These are phyloP conservation scores for Phylloscopus trochiloides DNA, from an alignment of 2,113 vertebrate genomes.

Conservation along the genomic window DNA sequence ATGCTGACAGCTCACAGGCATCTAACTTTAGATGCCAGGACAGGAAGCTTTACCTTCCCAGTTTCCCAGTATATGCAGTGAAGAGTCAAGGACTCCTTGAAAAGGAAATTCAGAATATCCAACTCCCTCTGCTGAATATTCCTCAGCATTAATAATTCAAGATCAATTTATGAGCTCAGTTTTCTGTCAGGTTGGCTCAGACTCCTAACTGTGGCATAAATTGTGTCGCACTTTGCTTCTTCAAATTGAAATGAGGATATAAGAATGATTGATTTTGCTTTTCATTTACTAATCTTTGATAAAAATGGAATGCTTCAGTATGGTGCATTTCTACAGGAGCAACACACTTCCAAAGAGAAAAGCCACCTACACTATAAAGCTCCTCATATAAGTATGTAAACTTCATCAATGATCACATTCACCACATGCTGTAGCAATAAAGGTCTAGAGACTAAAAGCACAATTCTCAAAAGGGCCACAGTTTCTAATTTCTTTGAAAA, in stretches of 20 bases:
- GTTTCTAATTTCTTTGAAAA: slow-evolving; percentile 56
- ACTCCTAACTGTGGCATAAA: not conserved
- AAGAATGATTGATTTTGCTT: not conserved
- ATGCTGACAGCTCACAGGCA: not conserved
- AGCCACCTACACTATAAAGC: not conserved
- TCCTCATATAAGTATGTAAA: not conserved
- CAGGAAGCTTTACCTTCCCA: not conserved
- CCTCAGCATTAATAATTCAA: slow-evolving; percentile 7
- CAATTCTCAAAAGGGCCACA: slow-evolving; percentile 39
- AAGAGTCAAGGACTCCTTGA: not conserved
- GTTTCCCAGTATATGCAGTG: not conserved
- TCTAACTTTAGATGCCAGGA: not conserved
- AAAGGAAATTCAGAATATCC: not conserved
- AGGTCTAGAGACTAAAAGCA: slow-evolving; percentile 42
- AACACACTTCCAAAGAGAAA: not conserved
- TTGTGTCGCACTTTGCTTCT: not conserved
- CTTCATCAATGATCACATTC: slow-evolving; percentile 1
- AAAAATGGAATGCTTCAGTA: not conserved
- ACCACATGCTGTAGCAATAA: slow-evolving; percentile 53
- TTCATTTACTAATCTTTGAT: not conserved
- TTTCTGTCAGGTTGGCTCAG: not conserved
- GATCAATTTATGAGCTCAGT: not conserved
- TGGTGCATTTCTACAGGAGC: not conserved
- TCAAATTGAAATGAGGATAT: not conserved
- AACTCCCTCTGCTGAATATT: not conserved